These are phyloP conservation scores for Piaya cayana DNA, from an alignment of 2,113 vertebrate species.

Conservation along the genomic window DNA sequence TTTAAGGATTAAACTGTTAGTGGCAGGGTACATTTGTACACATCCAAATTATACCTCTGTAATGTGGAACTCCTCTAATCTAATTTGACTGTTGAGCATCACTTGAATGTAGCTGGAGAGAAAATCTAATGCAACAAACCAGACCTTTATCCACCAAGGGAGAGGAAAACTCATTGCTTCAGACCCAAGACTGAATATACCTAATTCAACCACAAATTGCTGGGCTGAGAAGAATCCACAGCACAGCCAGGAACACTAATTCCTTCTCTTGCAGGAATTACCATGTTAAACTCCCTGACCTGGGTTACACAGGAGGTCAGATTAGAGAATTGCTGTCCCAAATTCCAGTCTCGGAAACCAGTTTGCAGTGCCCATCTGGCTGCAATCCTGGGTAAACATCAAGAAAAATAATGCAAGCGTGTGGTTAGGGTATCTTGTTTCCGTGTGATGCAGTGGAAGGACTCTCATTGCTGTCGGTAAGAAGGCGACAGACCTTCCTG, in stretches of 20 bases:
- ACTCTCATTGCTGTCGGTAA: background rate
- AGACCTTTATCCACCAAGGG: background rate
- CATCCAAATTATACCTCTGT: background rate
- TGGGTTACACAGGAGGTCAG: slow-evolving; percentile 17
- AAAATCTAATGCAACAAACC: background rate
- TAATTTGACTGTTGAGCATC: background rate
- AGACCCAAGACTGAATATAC: background rate
- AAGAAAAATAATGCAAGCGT: fast-evolving
- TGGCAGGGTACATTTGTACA: background rate
- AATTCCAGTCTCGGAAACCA: slow-evolving; percentile 16
- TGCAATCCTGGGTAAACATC: slow-evolving; percentile 24
- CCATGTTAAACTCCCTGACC: slow-evolving; percentile 41
- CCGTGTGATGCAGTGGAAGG: background rate
- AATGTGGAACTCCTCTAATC: background rate
- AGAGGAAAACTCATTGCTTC: background rate
- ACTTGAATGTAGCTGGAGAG: background rate
- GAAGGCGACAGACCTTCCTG: slow-evolving; percentile 7
- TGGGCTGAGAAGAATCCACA: background rate
- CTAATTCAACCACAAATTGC: slow-evolving; percentile 47
- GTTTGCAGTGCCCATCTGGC: slow-evolving; percentile 29
- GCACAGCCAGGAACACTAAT: slow-evolving; percentile 1
- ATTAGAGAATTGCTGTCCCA: slow-evolving; percentile 25
- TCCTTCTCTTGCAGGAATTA: slow-evolving; percentile 22
- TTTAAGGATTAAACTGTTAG: background rate
- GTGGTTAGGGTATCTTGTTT: background rate